Conservation (phyloP, 2,797 vertebrate species). For the Hypotaenidia philippensis region DNA sequence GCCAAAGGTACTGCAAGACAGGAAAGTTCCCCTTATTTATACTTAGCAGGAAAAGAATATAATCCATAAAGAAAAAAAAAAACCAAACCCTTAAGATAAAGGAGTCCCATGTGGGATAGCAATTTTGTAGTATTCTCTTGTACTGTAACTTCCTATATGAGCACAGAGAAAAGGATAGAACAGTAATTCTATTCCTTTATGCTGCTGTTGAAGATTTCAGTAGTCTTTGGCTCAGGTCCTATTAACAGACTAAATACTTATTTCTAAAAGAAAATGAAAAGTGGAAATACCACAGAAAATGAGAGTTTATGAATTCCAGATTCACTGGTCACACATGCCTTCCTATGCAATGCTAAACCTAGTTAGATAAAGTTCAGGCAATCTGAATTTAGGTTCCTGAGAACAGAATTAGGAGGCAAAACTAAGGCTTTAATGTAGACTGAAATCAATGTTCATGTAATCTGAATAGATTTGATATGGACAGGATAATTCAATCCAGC, state of each 20-base stretch:
- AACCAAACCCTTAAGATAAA: not conserved
- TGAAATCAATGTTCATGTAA: not conserved
- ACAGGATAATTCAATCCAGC: not conserved
- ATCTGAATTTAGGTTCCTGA: not conserved
- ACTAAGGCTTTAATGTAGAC: not conserved
- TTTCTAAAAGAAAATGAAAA: not conserved
- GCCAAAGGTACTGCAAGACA: not conserved
- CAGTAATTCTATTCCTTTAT: not conserved
- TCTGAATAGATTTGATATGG: not conserved
- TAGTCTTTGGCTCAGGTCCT: not conserved
- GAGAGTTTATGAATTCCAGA: not conserved
- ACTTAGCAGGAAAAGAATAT: not conserved
- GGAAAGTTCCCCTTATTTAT: not conserved
- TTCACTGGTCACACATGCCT: not conserved
- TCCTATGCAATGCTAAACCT: fast-evolving
- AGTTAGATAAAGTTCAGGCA: not conserved
- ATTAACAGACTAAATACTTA: not conserved
- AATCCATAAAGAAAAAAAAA: not conserved
- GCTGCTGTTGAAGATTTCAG: not conserved
- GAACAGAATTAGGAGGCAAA: not conserved
- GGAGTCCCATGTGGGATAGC: not conserved
- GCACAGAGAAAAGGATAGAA: not conserved
- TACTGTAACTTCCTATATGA: not conserved
- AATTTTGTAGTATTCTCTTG: not conserved
- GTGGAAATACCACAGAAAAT: not conserved